A percentile compares a stretch with the other conserved stretches of the same genome.
These are phyloP conservation scores for Porites australiensis DNA, from an alignment of 64 coral and sea anemone genomes.

Conservation along the genomic window DNA sequence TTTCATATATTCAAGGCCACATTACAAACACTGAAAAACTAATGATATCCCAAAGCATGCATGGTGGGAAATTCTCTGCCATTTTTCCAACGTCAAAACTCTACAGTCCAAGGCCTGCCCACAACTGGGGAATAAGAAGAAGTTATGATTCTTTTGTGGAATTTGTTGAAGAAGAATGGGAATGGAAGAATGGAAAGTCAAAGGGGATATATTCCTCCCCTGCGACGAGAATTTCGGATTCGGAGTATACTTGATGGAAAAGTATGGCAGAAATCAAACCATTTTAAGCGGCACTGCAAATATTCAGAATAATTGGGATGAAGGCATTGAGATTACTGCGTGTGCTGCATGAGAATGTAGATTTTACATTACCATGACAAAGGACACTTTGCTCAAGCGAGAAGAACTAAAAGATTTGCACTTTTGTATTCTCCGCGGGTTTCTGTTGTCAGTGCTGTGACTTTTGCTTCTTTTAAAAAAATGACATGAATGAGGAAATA, in stretches of 20 bases:
- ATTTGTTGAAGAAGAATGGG: background rate
- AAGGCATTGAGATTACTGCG: background rate
- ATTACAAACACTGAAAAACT: background rate
- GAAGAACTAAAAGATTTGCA: too few species aligned
- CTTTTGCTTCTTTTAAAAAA: too few species aligned
- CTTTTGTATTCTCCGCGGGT: too few species aligned
- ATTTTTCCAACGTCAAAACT: background rate
- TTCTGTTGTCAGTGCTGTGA: too few species aligned
- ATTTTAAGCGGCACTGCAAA: background rate
- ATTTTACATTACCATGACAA: conserved; percentile 31
- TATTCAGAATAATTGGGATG: background rate
- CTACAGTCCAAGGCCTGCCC: background rate
- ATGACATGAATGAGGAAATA: too few species aligned
- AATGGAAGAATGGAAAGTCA: too few species aligned
- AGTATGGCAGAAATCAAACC: background rate
- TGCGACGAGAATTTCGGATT: conserved; percentile 17
- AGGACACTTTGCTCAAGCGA: too few species aligned
- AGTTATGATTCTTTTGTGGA: background rate
- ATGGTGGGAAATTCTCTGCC: background rate
- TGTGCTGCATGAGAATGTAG: background rate
- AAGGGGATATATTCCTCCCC: background rate
- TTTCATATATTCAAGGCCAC: background rate
- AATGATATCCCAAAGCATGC: background rate
- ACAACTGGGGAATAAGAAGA: background rate
- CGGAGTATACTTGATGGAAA: background rate